Evolutionary conservation across 2,888 invertebrate species (phyloP), one percentile per base, ranked within the genome.

Genomic region (Sphecodes monilicornis): DNA sequence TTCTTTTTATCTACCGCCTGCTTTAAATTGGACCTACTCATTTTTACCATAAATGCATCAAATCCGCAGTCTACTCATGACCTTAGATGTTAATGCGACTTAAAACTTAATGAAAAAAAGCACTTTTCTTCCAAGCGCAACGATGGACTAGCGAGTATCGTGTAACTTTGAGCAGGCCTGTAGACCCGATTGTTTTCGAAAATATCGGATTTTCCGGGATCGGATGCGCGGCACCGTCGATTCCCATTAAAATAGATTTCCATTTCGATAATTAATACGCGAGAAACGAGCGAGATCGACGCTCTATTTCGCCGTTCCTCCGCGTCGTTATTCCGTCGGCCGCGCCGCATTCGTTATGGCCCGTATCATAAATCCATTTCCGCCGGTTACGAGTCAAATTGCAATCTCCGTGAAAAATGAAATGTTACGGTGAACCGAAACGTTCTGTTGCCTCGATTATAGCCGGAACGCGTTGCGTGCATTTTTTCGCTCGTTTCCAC

Each of bases 361-460:
- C 71, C 64, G 72, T 68, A 72, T 83, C 83, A 73, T 83, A 83
- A 83, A 83, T 83, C 82, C 81, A 72, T 83, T 83, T 50, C 50
- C 50, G 39, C 69, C 46, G 66, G 82, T 76, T 76, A 72, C 81
- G 83, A 72, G 83, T 32, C 54, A 76, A 76, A 81, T 76, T 80
- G 82, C 81, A 80, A 83, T 83, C 71, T 66, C 80, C 76, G 46
- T 66, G 76, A 76, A 69, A 81, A 83, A 83, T 72, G 60, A 76
- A 83, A 80, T 39, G 36, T 43, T 70, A 50, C 50, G 36, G 18
- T 1, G 41, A 60, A 73, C 82, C 73, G 83, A 83, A 69, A 82
- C 72, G 81, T 81, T 76, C 60, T 54, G 82, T 69, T 82, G 82
- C 3, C n/a, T 50, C 83, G 82, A 82, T 81, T 73, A 83, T 83